Evolutionary conservation across 23 tunicate species (phyloP).

Genomic region (Styela plicata): DNA sequence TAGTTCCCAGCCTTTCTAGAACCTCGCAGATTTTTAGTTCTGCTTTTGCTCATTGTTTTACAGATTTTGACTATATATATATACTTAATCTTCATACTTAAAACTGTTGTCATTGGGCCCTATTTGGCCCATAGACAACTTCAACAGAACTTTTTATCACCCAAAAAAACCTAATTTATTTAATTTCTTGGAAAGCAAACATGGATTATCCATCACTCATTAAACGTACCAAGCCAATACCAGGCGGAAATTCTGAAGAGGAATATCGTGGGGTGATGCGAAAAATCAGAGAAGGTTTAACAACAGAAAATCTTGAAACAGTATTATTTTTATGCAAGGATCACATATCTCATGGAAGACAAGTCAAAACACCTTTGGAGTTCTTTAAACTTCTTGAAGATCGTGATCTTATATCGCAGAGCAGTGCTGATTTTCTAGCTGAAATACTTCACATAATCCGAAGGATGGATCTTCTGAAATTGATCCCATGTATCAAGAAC

Average conservation of each 20-base stretch:
- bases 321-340: constrained; percentile 55
- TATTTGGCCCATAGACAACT: no score
- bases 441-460: constrained; percentile 21
- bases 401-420: constrained; percentile 19
- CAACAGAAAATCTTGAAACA: constrained; percentile 42
- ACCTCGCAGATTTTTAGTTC: no score
- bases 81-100: no score
- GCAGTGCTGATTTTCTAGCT: constrained; percentile 12
- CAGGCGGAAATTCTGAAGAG: constrained; percentile 6
- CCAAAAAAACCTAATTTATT: no score
- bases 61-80: no score
- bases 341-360: constrained; percentile 6
- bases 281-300: constrained; percentile 41
- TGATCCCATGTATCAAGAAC: constrained; percentile 24
- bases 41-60: no score
- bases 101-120: neutral
- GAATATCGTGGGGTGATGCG: constrained; percentile 38
- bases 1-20: no score
- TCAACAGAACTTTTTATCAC: no score
- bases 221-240: constrained; percentile 24
- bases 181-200: no score
- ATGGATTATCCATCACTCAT: neutral
- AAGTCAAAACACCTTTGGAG: neutral
- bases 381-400: constrained; percentile 15
- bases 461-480: constrained; percentile 21